Conservation (phyloP, 2,113 vertebrate genomes). For the Lipophrys pholis region DNA sequence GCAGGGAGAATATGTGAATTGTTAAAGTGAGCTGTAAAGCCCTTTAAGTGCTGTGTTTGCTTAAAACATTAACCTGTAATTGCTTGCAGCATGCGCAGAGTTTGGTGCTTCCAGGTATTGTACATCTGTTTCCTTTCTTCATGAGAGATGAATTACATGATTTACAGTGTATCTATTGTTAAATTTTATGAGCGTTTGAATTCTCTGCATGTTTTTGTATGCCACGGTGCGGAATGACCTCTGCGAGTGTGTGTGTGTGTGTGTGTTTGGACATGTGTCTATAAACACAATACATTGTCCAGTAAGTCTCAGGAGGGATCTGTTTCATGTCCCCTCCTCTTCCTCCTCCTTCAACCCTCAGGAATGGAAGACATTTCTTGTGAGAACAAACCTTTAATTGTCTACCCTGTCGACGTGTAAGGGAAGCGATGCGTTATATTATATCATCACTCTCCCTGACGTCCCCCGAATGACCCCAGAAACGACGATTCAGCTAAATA, state of each 20-base stretch:
- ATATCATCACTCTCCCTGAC: constrained; percentile 73
- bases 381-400: constrained; percentile 82
- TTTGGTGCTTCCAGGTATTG: constrained; percentile 74
- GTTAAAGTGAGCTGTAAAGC: constrained; percentile 60
- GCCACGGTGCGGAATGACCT: not conserved
- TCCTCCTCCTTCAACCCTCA: constrained; percentile 54
- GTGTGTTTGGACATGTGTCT: constrained; percentile 60
- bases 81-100: constrained; percentile 36
- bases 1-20: constrained; percentile 63
- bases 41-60: constrained; percentile 62
- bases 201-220: constrained; percentile 39
- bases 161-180: constrained; percentile 59
- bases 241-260: constrained; percentile 2
- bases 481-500: constrained; percentile 71
- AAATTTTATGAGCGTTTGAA: constrained; percentile 47
- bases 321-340: constrained; percentile 61
- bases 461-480: constrained; percentile 68
- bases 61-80: constrained; percentile 65
- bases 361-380: constrained; percentile 74
- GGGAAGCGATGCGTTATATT: constrained; percentile 80
- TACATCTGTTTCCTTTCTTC: constrained; percentile 70
- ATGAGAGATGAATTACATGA: constrained; percentile 55
- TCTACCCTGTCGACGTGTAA: constrained; percentile 70
- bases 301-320: constrained; percentile 54
- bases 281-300: constrained; percentile 61